Percentiles rank a stretch among this genome's conserved stretches.
phyloP scores from a whole-genome alignment of 2,888 invertebrate species.

The Hofmannophila pseudospretella region DNA sequence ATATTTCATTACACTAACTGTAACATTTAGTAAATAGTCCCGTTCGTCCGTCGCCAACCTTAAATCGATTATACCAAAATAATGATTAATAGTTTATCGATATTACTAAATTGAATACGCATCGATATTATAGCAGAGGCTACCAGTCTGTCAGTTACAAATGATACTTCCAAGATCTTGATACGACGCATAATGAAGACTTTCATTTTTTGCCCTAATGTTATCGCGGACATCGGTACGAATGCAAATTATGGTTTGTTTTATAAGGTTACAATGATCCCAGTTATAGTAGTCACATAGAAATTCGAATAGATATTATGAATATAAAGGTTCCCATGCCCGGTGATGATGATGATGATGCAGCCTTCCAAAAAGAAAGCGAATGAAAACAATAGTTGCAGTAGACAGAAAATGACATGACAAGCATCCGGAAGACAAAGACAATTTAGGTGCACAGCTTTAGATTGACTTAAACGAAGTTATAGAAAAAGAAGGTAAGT shows the following conservation, averaged over 20 bases:
- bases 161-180: slow-evolving; percentile 28
- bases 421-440: too few species aligned
- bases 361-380: too few species aligned
- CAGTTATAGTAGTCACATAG: neutral
- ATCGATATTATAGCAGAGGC: slow-evolving; percentile 21
- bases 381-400: too few species aligned
- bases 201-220: slow-evolving; percentile 18
- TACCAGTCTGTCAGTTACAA: slow-evolving; percentile 40
- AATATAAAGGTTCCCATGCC: too few species aligned
- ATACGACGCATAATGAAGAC: slow-evolving; percentile 23
- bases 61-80: slow-evolving; percentile 17
- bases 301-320: neutral
- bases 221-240: slow-evolving; percentile 12
- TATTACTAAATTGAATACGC: slow-evolving; percentile 36
- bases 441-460: too few species aligned
- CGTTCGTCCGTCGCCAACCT: slow-evolving; percentile 1
- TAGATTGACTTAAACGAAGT: too few species aligned
- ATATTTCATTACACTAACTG: too few species aligned
- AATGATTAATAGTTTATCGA: slow-evolving; percentile 28
- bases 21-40: neutral
- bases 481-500: too few species aligned
- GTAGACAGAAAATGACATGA: too few species aligned
- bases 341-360: too few species aligned
- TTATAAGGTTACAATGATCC: neutral
- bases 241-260: slow-evolving; percentile 23